Evolutionary conservation across 2,113 vertebrate genomes (phyloP).

Genomic region (Capra hircus): DNA sequence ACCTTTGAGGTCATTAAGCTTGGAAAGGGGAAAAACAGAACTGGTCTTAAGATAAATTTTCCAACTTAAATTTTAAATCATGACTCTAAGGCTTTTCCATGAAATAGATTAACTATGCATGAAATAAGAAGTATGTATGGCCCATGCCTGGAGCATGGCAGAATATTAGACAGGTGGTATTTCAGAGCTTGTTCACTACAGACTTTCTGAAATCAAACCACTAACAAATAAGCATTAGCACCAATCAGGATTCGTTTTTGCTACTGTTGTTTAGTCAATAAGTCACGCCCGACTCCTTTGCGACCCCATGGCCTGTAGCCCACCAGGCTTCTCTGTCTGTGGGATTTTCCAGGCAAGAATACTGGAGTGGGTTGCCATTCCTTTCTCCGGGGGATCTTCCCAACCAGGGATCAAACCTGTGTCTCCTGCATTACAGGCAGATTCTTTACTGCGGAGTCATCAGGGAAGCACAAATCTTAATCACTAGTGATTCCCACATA

Average conservation of each 20-base stretch:
- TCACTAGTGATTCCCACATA: background rate
- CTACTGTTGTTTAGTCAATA: background rate
- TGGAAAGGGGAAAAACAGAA: background rate
- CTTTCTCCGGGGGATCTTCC: background rate
- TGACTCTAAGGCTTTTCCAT: background rate
- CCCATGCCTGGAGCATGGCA: accelerated
- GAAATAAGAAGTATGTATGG: background rate
- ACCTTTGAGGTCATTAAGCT: conserved; percentile 80
- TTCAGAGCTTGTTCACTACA: background rate
- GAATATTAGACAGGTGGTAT: accelerated
- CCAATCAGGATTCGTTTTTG: background rate
- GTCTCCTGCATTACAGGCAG: background rate
- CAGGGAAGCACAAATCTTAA: background rate
- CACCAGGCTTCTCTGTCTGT: background rate
- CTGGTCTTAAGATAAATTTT: background rate
- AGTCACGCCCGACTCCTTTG: background rate
- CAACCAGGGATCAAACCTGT: background rate
- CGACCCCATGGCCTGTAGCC: background rate
- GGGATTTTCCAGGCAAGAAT: background rate
- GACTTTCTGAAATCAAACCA: background rate
- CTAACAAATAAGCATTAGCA: background rate
- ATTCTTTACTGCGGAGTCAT: background rate
- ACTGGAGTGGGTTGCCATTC: background rate
- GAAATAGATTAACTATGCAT: background rate
- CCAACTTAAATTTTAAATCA: background rate